Evolutionary conservation across 2,113 vertebrate species (phyloP).

Genomic region (Dicerorhinus sumatrensis): DNA sequence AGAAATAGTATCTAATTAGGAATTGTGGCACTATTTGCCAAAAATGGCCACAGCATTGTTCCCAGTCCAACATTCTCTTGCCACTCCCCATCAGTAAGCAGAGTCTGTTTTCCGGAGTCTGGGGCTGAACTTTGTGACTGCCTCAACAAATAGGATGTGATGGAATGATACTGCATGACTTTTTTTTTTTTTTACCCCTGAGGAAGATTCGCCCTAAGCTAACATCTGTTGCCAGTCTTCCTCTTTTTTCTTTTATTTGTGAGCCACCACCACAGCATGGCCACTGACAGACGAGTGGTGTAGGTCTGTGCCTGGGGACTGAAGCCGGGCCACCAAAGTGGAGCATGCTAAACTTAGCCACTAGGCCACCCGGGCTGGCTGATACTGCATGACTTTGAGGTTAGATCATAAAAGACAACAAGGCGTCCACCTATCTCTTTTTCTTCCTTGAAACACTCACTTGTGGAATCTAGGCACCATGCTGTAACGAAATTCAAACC

Average conservation of each 20-base stretch:
- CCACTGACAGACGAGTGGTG: too few relatives aligned
- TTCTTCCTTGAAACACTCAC: not conserved
- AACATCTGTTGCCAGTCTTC: too few relatives aligned
- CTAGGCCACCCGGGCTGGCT: too few relatives aligned
- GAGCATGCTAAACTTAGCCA: too few relatives aligned
- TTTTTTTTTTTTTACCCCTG: not conserved
- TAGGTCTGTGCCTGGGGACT: too few relatives aligned
- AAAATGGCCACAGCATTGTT: not conserved
- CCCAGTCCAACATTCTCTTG: not conserved
- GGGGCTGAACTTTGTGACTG: not conserved
- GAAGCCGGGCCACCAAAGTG: too few relatives aligned
- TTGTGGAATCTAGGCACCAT: not conserved
- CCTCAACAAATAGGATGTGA: not conserved
- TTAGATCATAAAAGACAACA: not conserved
- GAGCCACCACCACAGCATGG: too few relatives aligned
- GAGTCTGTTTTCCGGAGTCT: not conserved
- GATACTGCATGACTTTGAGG: not conserved
- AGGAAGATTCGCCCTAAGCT: too few relatives aligned
- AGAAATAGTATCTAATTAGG: not conserved
- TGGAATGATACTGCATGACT: not conserved
- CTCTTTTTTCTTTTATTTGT: too few relatives aligned
- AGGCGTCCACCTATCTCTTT: not conserved
- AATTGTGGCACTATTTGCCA: not conserved
- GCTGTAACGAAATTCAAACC: not conserved
- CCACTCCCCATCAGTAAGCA: not conserved